These are phyloP conservation scores for Corythoichthys haematopterus DNA, from an alignment of 2,113 vertebrate species.

Conservation along the genomic window DNA sequence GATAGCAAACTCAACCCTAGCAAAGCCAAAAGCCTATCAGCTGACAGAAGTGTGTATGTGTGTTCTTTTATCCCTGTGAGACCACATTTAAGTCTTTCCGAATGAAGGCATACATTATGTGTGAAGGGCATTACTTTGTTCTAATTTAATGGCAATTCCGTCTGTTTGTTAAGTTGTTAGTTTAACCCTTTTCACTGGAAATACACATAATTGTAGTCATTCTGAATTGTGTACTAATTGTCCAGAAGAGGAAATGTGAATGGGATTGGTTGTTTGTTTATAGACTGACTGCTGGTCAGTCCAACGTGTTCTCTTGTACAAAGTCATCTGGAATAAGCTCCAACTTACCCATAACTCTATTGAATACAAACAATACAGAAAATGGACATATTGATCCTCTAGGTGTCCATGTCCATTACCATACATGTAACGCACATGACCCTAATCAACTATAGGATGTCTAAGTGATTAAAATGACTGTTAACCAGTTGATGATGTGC, in stretches of 20 bases:
- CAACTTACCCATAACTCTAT: no score
- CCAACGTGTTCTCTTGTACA: no score
- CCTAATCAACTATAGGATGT: neutral
- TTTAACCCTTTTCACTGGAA: neutral
- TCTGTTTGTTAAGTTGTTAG: neutral
- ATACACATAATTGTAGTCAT: neutral
- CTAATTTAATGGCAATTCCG: neutral
- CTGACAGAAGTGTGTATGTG: conserved; percentile 47
- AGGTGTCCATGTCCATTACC: no score
- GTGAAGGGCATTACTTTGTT: conserved; percentile 19
- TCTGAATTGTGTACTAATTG: no score
- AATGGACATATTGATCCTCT: no score
- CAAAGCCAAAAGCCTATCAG: conserved; percentile 68
- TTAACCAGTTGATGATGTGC: neutral
- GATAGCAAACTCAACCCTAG: conserved; percentile 57
- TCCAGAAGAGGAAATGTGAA: no score
- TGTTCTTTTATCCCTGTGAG: conserved; percentile 34
- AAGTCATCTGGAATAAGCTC: no score
- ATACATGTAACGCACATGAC: neutral
- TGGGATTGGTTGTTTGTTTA: no score
- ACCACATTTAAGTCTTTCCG: conserved; percentile 25
- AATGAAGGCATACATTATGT: conserved; percentile 25
- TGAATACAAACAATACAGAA: no score
- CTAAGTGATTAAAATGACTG: no score
- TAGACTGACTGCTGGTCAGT: no score